These are phyloP conservation scores for Perognathus longimembris DNA, from an alignment of 2,113 vertebrate genomes.

Conservation along the genomic window DNA sequence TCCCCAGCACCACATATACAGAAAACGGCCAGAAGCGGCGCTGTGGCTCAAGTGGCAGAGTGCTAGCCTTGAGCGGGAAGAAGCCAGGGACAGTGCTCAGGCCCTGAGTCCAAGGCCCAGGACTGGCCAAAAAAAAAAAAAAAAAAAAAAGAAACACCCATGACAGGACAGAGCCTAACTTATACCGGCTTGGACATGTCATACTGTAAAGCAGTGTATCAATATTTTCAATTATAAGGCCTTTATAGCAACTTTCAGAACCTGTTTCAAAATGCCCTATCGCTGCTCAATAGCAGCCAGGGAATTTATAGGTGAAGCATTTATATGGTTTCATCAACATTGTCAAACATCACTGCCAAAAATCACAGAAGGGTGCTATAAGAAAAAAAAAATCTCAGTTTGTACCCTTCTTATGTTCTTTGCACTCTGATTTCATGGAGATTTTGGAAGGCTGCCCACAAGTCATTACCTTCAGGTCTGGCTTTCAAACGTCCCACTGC, in stretches of 20 bases:
- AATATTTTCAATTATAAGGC: not conserved
- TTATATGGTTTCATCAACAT: not conserved
- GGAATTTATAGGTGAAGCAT: slow-evolving; percentile 4
- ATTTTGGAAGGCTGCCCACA: not conserved
- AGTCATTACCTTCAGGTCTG: slow-evolving; percentile 40
- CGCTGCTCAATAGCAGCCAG: not conserved
- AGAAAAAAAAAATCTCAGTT: not conserved
- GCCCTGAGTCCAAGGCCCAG: too few species aligned
- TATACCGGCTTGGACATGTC: not conserved
- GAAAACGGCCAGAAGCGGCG: too few species aligned
- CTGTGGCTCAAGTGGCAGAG: too few species aligned
- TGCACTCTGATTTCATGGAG: not conserved
- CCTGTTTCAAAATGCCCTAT: not conserved
- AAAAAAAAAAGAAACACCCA: not conserved
- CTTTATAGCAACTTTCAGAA: slow-evolving; percentile 21
- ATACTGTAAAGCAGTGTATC: not conserved
- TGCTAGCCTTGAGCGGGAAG: too few species aligned
- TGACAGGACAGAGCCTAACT: not conserved
- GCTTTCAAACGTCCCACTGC: slow-evolving; percentile 5
- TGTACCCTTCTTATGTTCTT: not conserved
- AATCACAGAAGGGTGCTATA: not conserved
- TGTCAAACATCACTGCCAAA: not conserved
- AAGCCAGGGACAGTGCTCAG: too few species aligned
- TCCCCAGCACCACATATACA: too few species aligned
- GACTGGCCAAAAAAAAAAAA: too few species aligned